Conservation (phyloP, 2,797 vertebrate genomes). For the Pagetopsis macropterus region DNA sequence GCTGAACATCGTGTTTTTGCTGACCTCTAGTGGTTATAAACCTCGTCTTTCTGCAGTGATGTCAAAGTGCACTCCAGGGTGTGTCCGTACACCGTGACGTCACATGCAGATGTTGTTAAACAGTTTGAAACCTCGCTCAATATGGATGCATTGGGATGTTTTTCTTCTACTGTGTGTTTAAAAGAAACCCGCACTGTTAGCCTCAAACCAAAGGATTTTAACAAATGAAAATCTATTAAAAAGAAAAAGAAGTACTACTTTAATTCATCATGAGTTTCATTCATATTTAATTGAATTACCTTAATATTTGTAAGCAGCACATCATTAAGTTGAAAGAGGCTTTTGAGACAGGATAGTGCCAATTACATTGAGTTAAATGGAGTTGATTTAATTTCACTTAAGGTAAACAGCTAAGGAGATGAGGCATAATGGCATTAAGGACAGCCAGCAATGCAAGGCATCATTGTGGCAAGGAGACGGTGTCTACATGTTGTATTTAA, state of each 20-base stretch:
- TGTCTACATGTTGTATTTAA: too few species aligned
- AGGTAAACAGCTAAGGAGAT: constrained; percentile 15
- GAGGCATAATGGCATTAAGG: constrained; percentile 3
- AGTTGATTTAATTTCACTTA: constrained; percentile 34
- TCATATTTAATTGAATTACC: constrained; percentile 28
- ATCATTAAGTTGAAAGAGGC: constrained; percentile 15
- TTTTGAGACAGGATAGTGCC: constrained; percentile 12
- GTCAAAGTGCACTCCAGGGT: not conserved
- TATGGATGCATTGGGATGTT: not conserved
- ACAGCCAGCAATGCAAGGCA: not conserved
- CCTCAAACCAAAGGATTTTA: not conserved
- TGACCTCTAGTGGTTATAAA: not conserved
- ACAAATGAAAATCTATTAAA: not conserved
- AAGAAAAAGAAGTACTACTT: not conserved
- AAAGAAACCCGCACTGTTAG: not conserved
- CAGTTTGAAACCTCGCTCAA: not conserved
- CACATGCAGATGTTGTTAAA: not conserved
- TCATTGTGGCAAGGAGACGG: not conserved
- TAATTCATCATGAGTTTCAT: constrained; percentile 1
- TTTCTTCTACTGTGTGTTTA: not conserved
- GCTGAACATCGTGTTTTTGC: not conserved
- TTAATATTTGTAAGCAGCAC: constrained; percentile 13
- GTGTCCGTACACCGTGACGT: not conserved
- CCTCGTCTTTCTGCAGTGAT: not conserved
- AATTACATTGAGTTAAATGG: not conserved